These are phyloP conservation scores for Microtus agrestis DNA, from an alignment of 2,797 vertebrate genomes.

Conservation along the genomic window DNA sequence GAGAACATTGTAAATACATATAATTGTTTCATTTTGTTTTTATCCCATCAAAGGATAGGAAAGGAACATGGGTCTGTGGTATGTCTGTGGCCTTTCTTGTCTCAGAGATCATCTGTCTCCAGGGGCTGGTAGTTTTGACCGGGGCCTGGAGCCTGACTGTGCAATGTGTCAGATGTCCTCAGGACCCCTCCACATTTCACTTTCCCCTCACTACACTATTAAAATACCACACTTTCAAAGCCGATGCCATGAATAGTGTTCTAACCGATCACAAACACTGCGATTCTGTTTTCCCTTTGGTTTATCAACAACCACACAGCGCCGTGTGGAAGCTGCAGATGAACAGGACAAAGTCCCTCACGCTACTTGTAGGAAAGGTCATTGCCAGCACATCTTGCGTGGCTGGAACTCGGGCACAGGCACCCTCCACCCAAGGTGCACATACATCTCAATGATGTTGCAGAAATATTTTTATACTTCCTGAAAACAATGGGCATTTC, in stretches of 20 bases:
- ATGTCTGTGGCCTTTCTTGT: not conserved
- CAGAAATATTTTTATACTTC: not conserved
- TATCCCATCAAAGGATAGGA: not conserved
- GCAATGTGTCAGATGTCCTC: not conserved
- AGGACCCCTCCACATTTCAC: not conserved
- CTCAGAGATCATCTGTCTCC: not conserved
- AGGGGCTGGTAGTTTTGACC: not conserved
- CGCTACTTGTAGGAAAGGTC: not conserved
- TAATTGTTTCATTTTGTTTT: not conserved
- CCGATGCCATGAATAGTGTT: not conserved
- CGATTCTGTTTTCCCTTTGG: not conserved
- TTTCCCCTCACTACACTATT: too few relatives aligned
- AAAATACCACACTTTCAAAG: not conserved
- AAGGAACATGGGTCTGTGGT: not conserved
- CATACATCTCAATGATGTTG: not conserved
- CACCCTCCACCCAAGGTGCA: not conserved
- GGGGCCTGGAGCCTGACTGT: not conserved
- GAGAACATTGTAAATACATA: not conserved
- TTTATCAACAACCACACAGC: not conserved
- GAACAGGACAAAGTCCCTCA: slow-evolving; percentile 32
- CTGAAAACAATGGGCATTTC: not conserved
- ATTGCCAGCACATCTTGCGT: not conserved
- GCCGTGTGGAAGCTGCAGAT: not conserved
- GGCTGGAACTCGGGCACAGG: not conserved
- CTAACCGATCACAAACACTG: not conserved